Evolutionary conservation across 1,140 invertebrate species (phyloP).

Genomic region (Andrena cerasifolii): DNA sequence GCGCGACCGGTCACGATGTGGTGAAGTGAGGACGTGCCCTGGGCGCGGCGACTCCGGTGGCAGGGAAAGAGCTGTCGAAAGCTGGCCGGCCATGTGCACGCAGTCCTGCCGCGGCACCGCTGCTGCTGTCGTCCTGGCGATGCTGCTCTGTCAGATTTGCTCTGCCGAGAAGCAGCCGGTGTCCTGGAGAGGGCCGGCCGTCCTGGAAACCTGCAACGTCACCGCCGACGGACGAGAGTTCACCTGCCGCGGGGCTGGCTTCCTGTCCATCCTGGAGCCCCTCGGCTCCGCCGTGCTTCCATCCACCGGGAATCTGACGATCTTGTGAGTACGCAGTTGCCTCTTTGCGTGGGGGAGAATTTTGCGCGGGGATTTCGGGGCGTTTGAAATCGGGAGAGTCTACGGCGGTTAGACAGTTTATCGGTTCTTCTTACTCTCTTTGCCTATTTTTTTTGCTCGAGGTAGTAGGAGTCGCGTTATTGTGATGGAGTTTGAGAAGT

Average conservation of each 20-base stretch:
- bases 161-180: constrained; percentile 32
- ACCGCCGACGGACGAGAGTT: constrained; percentile 69
- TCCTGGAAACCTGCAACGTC: constrained; percentile 65
- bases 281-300: constrained; percentile 52
- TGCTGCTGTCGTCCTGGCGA: constrained; percentile 51
- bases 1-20: constrained; percentile 37
- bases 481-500: too few relatives aligned
- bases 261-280: constrained; percentile 63
- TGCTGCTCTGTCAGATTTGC: constrained; percentile 52
- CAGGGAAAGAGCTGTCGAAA: constrained; percentile 33
- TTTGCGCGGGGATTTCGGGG: neutral
- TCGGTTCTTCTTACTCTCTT: too few relatives aligned
- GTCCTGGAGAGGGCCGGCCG: constrained; percentile 17
- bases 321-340: constrained; percentile 66
- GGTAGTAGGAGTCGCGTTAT: too few relatives aligned
- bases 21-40: constrained; percentile 57
- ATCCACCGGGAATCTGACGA: constrained; percentile 67
- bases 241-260: constrained; percentile 68
- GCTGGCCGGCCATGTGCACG: constrained; percentile 64
- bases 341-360: neutral
- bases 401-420: too few relatives aligned
- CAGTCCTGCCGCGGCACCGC: constrained; percentile 36
- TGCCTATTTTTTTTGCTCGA: too few relatives aligned
- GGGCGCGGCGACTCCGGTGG: constrained; percentile 53
- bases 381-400: too few relatives aligned